A percentile compares a stretch with the other conserved stretches of the same genome.
phyloP scores from a whole-genome alignment of 1,140 invertebrate genomes.

The Bombus balteatus region DNA sequence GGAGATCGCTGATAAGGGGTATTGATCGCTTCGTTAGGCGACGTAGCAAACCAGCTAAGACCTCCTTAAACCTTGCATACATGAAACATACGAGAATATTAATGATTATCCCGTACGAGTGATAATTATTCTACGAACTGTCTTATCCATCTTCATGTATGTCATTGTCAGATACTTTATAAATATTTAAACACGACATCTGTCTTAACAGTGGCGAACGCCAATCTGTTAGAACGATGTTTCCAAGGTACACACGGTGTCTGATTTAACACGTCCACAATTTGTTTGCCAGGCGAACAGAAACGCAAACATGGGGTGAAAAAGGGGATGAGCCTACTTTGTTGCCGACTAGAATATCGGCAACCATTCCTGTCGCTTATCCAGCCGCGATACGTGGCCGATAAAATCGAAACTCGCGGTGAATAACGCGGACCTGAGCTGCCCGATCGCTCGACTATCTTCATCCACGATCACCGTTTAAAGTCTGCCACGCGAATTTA shows the following conservation, averaged over 20 bases:
- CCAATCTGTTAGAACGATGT: background rate
- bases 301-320: background rate
- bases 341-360: constrained; percentile 39
- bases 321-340: constrained; percentile 17
- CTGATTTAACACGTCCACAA: background rate
- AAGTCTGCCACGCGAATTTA: constrained; percentile 64
- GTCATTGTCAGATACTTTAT: background rate
- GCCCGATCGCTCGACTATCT: constrained; percentile 53
- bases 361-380: constrained; percentile 45
- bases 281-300: background rate
- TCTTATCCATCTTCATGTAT: background rate
- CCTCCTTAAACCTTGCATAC: background rate
- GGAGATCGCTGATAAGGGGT: constrained; percentile 58
- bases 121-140: background rate
- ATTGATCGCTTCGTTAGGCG: constrained; percentile 70
- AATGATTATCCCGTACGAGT: background rate
- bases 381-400: constrained; percentile 44
- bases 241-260: background rate
- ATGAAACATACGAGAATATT: background rate
- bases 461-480: constrained; percentile 59
- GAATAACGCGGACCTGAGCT: constrained; percentile 20
- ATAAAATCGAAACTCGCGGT: constrained; percentile 60
- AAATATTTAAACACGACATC: background rate
- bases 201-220: background rate
- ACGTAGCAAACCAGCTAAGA: constrained; percentile 16